Evolutionary conservation across 2,888 invertebrate species (phyloP).

Genomic region (Eupeodes luniger): DNA sequence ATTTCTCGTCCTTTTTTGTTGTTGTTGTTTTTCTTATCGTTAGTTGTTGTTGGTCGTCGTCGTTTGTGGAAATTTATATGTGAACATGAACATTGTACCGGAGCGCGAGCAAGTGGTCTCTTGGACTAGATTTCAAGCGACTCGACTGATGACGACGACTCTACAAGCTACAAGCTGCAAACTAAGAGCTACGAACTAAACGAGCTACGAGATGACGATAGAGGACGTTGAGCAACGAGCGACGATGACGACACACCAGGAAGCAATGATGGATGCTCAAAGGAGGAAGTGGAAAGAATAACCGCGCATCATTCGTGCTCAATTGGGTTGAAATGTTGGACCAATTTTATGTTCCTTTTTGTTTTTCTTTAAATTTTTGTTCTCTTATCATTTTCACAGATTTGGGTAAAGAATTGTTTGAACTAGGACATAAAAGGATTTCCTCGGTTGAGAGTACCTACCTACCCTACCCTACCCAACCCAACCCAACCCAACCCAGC

Average conservation of each 20-base stretch:
- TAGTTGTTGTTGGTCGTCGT: not conserved
- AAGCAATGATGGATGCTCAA: conserved; percentile 51
- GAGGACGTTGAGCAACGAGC: not conserved
- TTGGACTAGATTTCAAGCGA: conserved; percentile 67
- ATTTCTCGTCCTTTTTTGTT: conserved; percentile 15
- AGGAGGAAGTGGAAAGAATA: conserved; percentile 65
- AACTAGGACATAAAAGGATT: conserved; percentile 35
- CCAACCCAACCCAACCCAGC: not conserved
- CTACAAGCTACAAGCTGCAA: not conserved
- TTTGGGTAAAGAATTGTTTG: conserved; percentile 43
- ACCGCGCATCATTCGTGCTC: conserved; percentile 64
- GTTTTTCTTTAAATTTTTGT: conserved; percentile 6
- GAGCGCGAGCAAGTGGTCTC: conserved; percentile 69
- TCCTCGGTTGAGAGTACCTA: not conserved
- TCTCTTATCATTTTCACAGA: conserved; percentile 43
- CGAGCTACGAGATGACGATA: conserved; percentile 15
- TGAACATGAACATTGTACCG: conserved; percentile 48
- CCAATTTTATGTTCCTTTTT: conserved; percentile 24
- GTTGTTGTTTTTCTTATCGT: not conserved
- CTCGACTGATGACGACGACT: conserved; percentile 28
- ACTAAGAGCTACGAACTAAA: not conserved
- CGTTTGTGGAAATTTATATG: conserved; percentile 31
- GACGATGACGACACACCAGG: conserved; percentile 27
- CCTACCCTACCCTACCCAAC: not conserved
- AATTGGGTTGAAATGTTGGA: conserved; percentile 71